Evolutionary conservation across 2,797 vertebrate species (phyloP).

Genomic region (Rhinophrynus dorsalis): DNA sequence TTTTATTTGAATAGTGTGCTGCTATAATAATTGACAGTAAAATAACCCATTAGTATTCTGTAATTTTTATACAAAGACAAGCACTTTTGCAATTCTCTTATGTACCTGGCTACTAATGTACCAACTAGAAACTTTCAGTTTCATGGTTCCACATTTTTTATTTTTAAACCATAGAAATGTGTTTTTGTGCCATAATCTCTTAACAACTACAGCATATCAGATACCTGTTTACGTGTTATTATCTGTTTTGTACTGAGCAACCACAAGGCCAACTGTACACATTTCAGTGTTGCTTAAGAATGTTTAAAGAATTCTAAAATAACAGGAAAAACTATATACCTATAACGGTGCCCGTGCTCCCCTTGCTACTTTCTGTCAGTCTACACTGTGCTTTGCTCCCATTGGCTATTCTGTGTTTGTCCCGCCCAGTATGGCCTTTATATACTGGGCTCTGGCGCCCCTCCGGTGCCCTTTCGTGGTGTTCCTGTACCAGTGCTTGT

Average conservation of each 20-base stretch:
- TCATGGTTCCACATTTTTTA: slow-evolving; percentile 44
- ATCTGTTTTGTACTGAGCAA: slow-evolving; percentile 1
- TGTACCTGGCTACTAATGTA: background rate
- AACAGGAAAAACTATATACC: no score
- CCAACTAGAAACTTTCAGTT: slow-evolving; percentile 2
- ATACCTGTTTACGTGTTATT: slow-evolving; percentile 40
- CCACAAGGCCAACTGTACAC: slow-evolving; percentile 4
- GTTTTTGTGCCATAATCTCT: slow-evolving; percentile 33
- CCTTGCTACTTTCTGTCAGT: no score
- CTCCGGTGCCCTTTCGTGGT: no score
- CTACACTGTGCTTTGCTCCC: no score
- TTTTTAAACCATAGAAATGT: slow-evolving; percentile 39
- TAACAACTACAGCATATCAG: slow-evolving; percentile 22
- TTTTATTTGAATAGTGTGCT: slow-evolving; percentile 82
- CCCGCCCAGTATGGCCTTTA: no score
- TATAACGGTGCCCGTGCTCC: no score
- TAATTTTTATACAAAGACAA: background rate
- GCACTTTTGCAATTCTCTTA: slow-evolving; percentile 7
- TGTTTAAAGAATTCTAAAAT: no score
- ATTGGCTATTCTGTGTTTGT: no score
- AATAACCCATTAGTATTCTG: slow-evolving; percentile 17
- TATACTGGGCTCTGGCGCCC: no score
- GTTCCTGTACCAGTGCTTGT: no score
- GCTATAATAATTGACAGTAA: slow-evolving; percentile 79
- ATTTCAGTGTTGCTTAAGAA: no score